Conservation (phyloP, 2,797 vertebrate genomes). For the Cossypha niveicapilla region DNA sequence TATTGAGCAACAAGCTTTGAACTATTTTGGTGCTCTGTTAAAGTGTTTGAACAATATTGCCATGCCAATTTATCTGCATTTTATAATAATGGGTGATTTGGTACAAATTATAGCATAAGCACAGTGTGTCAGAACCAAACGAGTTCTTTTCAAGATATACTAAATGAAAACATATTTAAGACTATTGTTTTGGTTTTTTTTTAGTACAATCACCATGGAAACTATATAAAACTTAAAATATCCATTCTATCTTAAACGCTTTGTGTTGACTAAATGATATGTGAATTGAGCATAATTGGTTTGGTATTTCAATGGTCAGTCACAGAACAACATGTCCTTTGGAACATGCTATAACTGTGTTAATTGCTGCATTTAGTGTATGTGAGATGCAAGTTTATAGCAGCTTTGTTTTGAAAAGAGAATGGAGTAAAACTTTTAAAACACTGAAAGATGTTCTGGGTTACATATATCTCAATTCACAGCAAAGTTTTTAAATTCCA, state of each 20-base stretch:
- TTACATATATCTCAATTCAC: neutral
- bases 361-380: neutral
- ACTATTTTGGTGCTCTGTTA: conserved; percentile 35
- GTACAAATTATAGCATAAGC: conserved; percentile 15
- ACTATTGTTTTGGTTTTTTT: neutral
- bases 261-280: conserved; percentile 12
- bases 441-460: neutral
- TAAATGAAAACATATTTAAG: conserved; percentile 26
- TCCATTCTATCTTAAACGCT: neutral
- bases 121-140: conserved; percentile 3
- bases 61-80: neutral
- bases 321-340: conserved; percentile 1
- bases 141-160: conserved; percentile 8
- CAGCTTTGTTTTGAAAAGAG: neutral
- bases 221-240: conserved; percentile 47
- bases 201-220: conserved; percentile 46
- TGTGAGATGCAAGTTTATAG: neutral
- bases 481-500: neutral
- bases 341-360: neutral
- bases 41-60: conserved; percentile 13
- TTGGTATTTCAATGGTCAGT: conserved; percentile 41
- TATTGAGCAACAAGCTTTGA: conserved; percentile 37
- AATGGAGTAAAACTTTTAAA: neutral
- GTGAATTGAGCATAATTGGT: neutral
- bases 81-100: neutral